Percentiles rank a stretch among this genome's conserved stretches.
These are phyloP conservation scores for Erebia epiphron DNA, from an alignment of 2,888 invertebrate species.

Conservation along the genomic window DNA sequence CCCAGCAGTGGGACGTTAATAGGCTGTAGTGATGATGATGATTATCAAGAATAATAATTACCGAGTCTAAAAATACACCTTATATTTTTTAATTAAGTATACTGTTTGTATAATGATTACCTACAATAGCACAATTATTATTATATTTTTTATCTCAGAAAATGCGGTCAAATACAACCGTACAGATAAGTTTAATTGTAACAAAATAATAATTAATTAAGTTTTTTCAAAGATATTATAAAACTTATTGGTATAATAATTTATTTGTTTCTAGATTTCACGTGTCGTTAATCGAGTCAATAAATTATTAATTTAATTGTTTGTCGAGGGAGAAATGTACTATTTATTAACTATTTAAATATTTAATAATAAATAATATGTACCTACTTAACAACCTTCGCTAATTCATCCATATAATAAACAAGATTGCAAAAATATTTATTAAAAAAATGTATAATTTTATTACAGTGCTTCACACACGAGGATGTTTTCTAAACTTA, in stretches of 20 bases:
- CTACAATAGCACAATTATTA: constrained; percentile 27
- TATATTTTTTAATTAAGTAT: constrained; percentile 3
- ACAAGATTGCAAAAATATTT: neutral
- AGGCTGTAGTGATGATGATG: too few species aligned
- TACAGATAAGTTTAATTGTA: constrained; percentile 33
- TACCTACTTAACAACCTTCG: neutral
- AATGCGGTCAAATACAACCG: constrained; percentile 36
- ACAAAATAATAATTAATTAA: constrained; percentile 31
- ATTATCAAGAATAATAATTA: too few species aligned
- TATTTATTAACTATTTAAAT: constrained; percentile 1
- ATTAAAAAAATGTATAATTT: too few species aligned
- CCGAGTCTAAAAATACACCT: neutral
- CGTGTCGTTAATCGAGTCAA: neutral
- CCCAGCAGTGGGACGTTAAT: too few species aligned
- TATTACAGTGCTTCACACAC: too few species aligned
- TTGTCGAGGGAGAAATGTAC: neutral
- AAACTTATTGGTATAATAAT: constrained; percentile 12
- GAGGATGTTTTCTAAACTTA: too few species aligned
- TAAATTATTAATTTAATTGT: neutral
- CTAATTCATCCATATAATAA: neutral
- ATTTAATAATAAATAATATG: neutral
- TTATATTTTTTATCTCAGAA: constrained; percentile 29
- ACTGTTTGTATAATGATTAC: constrained; percentile 20
- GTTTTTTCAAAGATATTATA: constrained; percentile 23
- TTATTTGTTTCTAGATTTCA: constrained; percentile 12